Conservation (phyloP, 2,113 vertebrate species). For the Cisticola juncidis region DNA sequence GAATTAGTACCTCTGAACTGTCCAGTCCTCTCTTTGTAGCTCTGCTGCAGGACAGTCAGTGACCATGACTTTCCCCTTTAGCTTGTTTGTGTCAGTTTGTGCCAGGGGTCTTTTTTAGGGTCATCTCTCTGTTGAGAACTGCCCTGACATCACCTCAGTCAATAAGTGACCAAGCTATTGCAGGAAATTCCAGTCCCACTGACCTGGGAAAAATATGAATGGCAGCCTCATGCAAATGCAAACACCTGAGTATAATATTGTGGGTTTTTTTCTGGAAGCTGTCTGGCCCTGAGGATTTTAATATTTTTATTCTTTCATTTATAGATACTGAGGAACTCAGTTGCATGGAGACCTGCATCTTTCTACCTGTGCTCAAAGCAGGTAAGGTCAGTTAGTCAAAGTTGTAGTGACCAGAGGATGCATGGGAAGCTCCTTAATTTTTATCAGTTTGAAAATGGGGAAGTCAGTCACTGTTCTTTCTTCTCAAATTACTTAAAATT, state of each 20-base stretch:
- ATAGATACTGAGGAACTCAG: not conserved
- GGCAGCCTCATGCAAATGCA: not conserved
- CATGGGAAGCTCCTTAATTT: not conserved
- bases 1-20: not conserved
- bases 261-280: not conserved
- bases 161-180: not conserved
- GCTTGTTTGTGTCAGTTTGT: not conserved
- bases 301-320: not conserved
- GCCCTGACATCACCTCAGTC: not conserved
- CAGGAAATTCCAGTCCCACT: not conserved
- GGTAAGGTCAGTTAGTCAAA: not conserved
- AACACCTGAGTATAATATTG: not conserved
- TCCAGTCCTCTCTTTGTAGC: not conserved
- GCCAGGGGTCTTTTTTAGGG: not conserved
- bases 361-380: not conserved
- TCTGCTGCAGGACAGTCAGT: fast-evolving
- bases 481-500: not conserved
- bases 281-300: not conserved
- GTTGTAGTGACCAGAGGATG: not conserved
- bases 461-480: not conserved
- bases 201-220: not conserved
- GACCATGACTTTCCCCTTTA: not conserved
- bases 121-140: not conserved
- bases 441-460: not conserved
- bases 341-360: not conserved